A percentile compares a stretch with the other conserved stretches of the same genome.
Evolutionary conservation across 2,888 invertebrate species (phyloP).

Genomic region (Eristalis intricaria): DNA sequence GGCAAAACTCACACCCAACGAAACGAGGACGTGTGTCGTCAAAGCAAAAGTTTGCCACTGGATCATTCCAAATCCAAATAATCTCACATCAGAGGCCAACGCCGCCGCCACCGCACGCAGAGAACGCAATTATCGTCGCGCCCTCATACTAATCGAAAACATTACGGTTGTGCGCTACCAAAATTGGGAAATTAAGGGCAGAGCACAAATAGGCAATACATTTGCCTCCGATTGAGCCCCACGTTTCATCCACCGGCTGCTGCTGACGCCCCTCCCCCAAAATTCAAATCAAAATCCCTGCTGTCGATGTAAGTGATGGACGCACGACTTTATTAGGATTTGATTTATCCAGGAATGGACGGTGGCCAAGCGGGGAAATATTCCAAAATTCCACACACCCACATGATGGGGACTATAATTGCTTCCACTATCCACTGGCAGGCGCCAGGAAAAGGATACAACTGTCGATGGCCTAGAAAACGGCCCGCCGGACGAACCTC

Average conservation of each 20-base stretch:
- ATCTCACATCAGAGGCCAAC: not conserved
- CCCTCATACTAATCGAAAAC: constrained; percentile 45
- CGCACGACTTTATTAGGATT: constrained; percentile 57
- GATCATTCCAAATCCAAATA: constrained; percentile 4
- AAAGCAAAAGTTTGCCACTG: constrained; percentile 45
- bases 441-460: not conserved
- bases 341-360: constrained; percentile 44
- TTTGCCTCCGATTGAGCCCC: constrained; percentile 60
- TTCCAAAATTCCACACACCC: constrained; percentile 30
- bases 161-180: constrained; percentile 45
- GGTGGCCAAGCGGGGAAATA: constrained; percentile 9
- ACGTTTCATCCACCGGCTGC: not conserved
- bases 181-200: constrained; percentile 53
- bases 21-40: constrained; percentile 23
- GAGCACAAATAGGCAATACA: constrained; percentile 62
- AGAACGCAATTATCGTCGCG: constrained; percentile 57
- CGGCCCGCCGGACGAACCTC: constrained; percentile 19
- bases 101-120: not conserved
- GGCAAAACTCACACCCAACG: constrained; percentile 22
- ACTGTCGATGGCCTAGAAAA: constrained; percentile 42
- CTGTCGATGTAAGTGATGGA: constrained; percentile 43
- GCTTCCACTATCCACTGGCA: not conserved
- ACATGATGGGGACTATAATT: constrained; percentile 29
- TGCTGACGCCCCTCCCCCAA: not conserved
- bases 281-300: constrained; percentile 21